These are phyloP conservation scores for Nymphalis c-album DNA, from an alignment of 2,888 invertebrate genomes.

Conservation along the genomic window DNA sequence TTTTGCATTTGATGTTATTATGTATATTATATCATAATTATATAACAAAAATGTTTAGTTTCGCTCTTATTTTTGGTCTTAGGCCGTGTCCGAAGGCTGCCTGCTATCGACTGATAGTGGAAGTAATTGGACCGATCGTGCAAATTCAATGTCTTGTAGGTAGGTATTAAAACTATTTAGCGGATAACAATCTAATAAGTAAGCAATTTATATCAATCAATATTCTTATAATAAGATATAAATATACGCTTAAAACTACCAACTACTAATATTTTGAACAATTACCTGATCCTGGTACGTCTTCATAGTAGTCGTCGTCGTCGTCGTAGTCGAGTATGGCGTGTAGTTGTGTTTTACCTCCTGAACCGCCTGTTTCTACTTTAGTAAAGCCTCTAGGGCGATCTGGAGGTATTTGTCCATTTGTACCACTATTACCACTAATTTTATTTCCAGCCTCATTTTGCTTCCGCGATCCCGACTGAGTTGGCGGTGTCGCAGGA, in stretches of 20 bases:
- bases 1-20: constrained; percentile 30
- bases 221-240: constrained; percentile 15
- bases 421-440: constrained; percentile 65
- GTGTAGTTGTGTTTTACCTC: constrained; percentile 84
- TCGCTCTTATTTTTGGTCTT: constrained; percentile 40
- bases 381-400: constrained; percentile 85
- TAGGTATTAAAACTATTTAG: constrained; percentile 42
- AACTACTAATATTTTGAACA: background rate
- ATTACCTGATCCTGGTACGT: constrained; percentile 78
- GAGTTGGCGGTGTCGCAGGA: constrained; percentile 54
- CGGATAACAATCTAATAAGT: constrained; percentile 50
- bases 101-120: constrained; percentile 57
- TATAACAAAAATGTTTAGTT: constrained; percentile 22
- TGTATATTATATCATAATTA: constrained; percentile 18
- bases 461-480: constrained; percentile 48
- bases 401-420: constrained; percentile 67
- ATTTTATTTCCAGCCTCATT: constrained; percentile 73
- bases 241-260: background rate
- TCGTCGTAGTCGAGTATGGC: constrained; percentile 88
- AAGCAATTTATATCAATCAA: constrained; percentile 46
- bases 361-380: constrained; percentile 80
- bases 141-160: constrained; percentile 45
- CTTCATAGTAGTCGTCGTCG: constrained; percentile 83
- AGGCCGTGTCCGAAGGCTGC: constrained; percentile 45
- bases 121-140: constrained; percentile 58